Conservation (phyloP, 2,888 invertebrate genomes). For the Nephrocerus scutellatus region DNA sequence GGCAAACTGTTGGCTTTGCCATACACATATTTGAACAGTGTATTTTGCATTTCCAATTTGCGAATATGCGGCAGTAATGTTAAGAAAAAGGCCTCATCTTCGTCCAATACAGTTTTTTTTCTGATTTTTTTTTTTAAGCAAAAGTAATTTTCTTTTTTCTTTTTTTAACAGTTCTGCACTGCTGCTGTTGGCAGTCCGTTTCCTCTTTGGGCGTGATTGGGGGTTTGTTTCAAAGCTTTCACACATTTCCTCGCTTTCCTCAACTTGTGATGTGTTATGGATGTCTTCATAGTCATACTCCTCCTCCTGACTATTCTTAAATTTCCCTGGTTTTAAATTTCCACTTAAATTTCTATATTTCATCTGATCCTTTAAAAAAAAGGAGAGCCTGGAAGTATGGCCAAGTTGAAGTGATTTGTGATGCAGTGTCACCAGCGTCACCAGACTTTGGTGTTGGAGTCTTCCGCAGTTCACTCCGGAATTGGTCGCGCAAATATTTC, state of each 20-base stretch:
- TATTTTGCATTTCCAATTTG: conserved; percentile 13
- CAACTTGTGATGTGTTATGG: conserved; percentile 10
- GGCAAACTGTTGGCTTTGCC: conserved; percentile 11
- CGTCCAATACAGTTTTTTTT: conserved; percentile 7
- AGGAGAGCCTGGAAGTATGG: conserved; percentile 12
- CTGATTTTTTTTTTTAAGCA: conserved; percentile 11
- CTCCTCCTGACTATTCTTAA: conserved; percentile 6
- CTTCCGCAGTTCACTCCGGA: no score
- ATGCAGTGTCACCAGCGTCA: conserved; percentile 9
- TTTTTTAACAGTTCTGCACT: conserved; percentile 10
- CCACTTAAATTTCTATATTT: conserved; percentile 9
- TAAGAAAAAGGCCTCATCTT: conserved; percentile 11
- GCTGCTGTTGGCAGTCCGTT: conserved; percentile 12
- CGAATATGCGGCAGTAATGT: conserved; percentile 11
- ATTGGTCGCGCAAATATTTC: no score
- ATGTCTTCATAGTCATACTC: conserved; percentile 10
- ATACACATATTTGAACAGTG: conserved; percentile 10
- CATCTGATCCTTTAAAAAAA: conserved; percentile 16
- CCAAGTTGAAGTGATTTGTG: conserved; percentile 9
- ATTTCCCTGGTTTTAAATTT: conserved; percentile 3
- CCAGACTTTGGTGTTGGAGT: no score
- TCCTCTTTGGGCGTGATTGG: conserved; percentile 9
- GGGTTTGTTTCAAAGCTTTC: conserved; percentile 4
- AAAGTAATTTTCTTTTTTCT: conserved; percentile 9
- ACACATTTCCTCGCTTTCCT: conserved; percentile 6